Evolutionary conservation across 2,888 invertebrate genomes (phyloP).

Genomic region (Pelosia muscerda): DNA sequence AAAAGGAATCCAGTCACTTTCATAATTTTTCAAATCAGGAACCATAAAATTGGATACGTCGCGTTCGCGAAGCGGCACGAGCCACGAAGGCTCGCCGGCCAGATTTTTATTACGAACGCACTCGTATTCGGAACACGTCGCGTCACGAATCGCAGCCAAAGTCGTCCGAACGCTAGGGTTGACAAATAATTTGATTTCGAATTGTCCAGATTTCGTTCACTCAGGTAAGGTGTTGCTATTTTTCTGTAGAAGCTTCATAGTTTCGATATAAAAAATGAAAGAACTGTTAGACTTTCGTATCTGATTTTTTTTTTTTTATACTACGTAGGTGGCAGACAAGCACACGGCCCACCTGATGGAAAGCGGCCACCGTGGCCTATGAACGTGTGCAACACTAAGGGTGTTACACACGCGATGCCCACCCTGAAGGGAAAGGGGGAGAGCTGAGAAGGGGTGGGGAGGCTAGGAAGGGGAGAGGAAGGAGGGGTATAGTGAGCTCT

Average conservation of each 20-base stretch:
- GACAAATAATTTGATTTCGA: conserved; percentile 38
- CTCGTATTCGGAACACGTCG: conserved; percentile 61
- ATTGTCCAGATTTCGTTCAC: conserved; percentile 30
- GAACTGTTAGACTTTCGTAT: not conserved
- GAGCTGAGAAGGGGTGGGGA: no score
- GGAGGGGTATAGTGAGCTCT: no score
- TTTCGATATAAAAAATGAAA: not conserved
- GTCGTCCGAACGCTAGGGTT: conserved; percentile 42
- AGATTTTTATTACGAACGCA: conserved; percentile 61
- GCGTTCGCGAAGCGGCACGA: conserved; percentile 47
- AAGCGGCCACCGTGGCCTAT: no score
- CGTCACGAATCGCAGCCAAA: conserved; percentile 54
- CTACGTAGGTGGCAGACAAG: no score
- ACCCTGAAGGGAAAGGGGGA: no score
- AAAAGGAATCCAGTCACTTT: conserved; percentile 36
- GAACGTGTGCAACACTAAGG: no score
- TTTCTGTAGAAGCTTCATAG: not conserved
- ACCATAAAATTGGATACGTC: conserved; percentile 64
- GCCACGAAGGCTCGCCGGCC: conserved; percentile 51
- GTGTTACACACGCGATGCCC: no score
- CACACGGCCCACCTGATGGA: no score
- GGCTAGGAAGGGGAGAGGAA: no score
- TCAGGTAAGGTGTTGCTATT: conserved; percentile 19
- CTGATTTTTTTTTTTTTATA: not conserved
- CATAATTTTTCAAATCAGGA: conserved; percentile 61